These are phyloP conservation scores for Clarias batrachus DNA, from an alignment of 2,113 vertebrate species.

Conservation along the genomic window DNA sequence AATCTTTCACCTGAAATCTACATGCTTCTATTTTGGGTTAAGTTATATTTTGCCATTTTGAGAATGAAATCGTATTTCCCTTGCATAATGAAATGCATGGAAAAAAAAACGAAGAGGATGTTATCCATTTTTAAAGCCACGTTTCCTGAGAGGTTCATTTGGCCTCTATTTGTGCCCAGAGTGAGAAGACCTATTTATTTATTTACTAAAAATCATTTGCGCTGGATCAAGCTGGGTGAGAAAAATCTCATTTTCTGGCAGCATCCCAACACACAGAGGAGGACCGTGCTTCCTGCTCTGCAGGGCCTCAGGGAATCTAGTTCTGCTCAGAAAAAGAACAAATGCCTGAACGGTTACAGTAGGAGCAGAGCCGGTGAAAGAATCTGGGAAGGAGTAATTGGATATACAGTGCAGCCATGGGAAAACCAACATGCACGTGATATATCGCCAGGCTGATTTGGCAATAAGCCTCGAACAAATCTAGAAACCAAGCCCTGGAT, in stretches of 20 bases:
- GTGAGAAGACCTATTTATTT: conserved; percentile 71
- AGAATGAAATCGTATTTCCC: neutral
- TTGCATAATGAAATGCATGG: neutral
- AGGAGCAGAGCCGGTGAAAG: neutral
- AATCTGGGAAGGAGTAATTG: neutral
- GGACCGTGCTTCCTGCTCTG: conserved; percentile 37
- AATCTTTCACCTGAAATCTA: neutral
- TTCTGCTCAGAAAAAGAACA: neutral
- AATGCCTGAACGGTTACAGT: neutral
- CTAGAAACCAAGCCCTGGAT: neutral
- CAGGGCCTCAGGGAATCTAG: conserved; percentile 1
- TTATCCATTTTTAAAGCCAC: conserved; percentile 71
- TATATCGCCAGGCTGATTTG: neutral
- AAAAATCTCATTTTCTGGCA: conserved; percentile 72
- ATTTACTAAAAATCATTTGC: conserved; percentile 72
- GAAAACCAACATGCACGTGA: neutral
- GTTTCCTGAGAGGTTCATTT: conserved; percentile 66
- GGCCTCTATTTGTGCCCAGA: conserved; percentile 65
- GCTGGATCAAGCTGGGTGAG: conserved; percentile 69
- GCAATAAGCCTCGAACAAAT: neutral
- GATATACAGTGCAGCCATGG: neutral
- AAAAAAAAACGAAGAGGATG: conserved; percentile 23
- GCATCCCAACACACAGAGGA: conserved; percentile 64
- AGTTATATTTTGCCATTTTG: neutral
- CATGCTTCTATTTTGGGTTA: neutral